These are phyloP conservation scores for Lepidocyrtoides sp. DNA, from an alignment of 2,888 invertebrate species.

Conservation along the genomic window DNA sequence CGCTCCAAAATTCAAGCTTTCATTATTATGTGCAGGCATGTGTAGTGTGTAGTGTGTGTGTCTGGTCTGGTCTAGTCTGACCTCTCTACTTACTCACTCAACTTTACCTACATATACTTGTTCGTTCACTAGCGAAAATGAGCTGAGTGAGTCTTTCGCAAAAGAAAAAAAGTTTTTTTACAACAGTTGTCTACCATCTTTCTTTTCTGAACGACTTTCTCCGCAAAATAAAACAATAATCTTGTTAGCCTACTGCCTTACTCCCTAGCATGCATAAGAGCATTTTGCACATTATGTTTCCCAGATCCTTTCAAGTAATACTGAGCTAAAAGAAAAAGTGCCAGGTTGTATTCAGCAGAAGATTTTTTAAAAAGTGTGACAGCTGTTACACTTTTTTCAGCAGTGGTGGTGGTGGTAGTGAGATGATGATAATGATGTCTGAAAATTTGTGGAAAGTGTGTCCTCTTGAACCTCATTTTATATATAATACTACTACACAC, in stretches of 20 bases:
- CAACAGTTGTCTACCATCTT: conserved; percentile 6
- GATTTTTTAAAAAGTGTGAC: neutral
- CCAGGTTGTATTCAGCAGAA: neutral
- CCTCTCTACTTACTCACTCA: neutral
- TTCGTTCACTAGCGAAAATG: neutral
- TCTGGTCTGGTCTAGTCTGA: neutral
- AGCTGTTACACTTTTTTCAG: neutral
- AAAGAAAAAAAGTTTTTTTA: no score
- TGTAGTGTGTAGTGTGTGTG: neutral
- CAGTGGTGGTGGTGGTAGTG: neutral
- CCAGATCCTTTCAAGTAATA: neutral
- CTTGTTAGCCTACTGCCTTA: conserved; percentile 17
- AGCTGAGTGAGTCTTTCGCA: neutral
- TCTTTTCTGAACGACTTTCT: neutral
- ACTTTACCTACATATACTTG: no score
- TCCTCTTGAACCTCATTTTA: neutral
- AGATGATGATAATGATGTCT: neutral
- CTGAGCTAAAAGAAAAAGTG: neutral
- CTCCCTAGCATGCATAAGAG: neutral
- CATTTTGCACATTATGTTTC: neutral
- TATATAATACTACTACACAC: no score
- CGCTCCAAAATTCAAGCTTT: neutral
- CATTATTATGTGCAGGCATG: neutral
- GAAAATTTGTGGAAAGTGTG: conserved; percentile 8
- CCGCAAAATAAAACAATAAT: neutral